These are phyloP conservation scores for Eolophus roseicapilla DNA, from an alignment of 2,113 vertebrate species.

Conservation along the genomic window DNA sequence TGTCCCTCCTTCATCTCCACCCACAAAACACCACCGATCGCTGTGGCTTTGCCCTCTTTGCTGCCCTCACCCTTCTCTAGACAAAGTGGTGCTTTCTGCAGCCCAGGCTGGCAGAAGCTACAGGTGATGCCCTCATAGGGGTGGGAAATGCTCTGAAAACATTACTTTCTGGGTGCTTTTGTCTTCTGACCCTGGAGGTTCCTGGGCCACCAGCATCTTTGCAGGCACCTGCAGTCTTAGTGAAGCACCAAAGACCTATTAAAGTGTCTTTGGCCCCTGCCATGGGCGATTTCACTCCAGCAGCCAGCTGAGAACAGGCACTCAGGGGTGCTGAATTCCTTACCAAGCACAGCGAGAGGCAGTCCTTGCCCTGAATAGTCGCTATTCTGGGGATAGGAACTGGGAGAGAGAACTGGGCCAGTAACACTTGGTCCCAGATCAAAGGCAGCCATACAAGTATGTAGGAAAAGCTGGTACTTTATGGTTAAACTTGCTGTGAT, in stretches of 20 bases:
- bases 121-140: not conserved
- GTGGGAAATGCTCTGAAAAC: not conserved
- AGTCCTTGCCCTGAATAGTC: constrained; percentile 21
- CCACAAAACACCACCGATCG: rapidly evolving
- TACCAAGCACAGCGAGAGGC: not conserved
- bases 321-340: not conserved
- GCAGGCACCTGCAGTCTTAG: not conserved
- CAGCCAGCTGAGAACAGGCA: not conserved
- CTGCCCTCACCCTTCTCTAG: rapidly evolving
- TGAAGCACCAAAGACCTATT: not conserved
- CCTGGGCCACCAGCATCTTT: not conserved
- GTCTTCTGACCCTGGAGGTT: not conserved
- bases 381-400: not conserved
- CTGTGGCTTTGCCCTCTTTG: not conserved
- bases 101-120: not conserved
- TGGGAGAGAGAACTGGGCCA: constrained; percentile 20
- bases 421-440: not conserved
- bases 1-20: not conserved
- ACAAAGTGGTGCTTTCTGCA: not conserved
- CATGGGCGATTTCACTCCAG: not conserved
- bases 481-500: not conserved
- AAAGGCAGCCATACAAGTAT: not conserved
- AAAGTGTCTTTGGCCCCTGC: not conserved
- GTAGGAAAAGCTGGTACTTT: not conserved
- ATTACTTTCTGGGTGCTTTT: not conserved